These are phyloP conservation scores for Amblyteles armatorius DNA, from an alignment of 2,888 invertebrate species.

Conservation along the genomic window DNA sequence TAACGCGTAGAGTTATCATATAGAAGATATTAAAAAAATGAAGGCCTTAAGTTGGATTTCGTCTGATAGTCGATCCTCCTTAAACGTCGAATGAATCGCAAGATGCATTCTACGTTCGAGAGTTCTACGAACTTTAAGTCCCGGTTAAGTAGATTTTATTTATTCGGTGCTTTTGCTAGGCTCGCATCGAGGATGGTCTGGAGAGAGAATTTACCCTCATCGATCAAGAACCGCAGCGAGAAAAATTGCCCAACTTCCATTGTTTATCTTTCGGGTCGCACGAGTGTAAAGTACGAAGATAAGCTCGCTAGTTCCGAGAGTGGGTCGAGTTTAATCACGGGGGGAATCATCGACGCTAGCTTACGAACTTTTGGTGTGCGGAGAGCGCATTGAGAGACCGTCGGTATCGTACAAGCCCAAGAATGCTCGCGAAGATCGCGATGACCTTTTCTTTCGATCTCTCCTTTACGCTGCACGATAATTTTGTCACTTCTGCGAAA, in stretches of 20 bases:
- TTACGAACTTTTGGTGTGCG: neutral
- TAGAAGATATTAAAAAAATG: too few species aligned
- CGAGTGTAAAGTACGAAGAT: constrained; percentile 35
- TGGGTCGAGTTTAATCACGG: constrained; percentile 27
- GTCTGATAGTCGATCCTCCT: too few species aligned
- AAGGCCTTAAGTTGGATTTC: too few species aligned
- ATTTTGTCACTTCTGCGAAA: neutral
- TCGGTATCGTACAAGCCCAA: too few species aligned
- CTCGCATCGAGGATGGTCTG: constrained; percentile 16
- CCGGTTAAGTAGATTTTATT: too few species aligned
- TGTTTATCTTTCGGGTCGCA: constrained; percentile 30
- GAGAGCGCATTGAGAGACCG: neutral
- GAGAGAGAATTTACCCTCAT: constrained; percentile 48
- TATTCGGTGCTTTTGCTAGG: neutral
- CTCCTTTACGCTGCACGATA: too few species aligned
- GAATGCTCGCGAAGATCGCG: too few species aligned
- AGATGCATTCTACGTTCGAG: too few species aligned
- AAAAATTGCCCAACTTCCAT: constrained; percentile 8
- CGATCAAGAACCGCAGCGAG: constrained; percentile 30
- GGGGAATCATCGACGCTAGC: constrained; percentile 15
- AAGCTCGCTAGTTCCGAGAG: constrained; percentile 42
- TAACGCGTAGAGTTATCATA: too few species aligned
- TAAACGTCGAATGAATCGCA: too few species aligned
- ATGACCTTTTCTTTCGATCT: too few species aligned
- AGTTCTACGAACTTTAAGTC: too few species aligned